Conservation (phyloP, 2,113 vertebrate species). For the Oceanodroma tethys region DNA sequence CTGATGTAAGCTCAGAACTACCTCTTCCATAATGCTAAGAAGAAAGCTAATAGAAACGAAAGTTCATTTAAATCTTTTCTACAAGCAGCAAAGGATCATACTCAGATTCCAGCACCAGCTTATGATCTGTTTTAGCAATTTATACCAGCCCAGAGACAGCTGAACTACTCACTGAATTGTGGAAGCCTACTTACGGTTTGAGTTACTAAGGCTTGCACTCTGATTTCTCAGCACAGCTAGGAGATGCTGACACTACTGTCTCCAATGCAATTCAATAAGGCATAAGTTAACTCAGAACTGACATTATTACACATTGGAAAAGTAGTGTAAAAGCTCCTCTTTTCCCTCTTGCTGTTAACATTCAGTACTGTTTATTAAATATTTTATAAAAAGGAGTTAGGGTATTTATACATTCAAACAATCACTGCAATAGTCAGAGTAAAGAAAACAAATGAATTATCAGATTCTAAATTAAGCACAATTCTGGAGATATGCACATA, state of each 20-base stretch:
- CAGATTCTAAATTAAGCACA: conserved; percentile 55
- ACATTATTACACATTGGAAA: conserved; percentile 55
- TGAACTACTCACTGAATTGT: conserved; percentile 19
- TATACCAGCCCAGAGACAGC: conserved; percentile 29
- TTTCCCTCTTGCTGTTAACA: conserved; percentile 53
- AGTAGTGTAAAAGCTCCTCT: conserved; percentile 75
- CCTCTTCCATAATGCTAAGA: neutral
- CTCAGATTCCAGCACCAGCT: conserved; percentile 29
- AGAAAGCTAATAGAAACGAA: neutral
- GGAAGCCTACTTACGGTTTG: neutral
- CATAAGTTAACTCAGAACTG: conserved; percentile 66
- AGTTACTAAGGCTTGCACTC: conserved; percentile 10
- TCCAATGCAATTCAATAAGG: conserved; percentile 66
- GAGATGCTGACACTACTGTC: conserved; percentile 10
- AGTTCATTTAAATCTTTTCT: neutral
- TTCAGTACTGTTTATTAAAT: conserved; percentile 72
- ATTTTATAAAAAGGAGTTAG: conserved; percentile 70
- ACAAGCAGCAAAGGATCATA: neutral
- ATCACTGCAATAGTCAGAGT: conserved; percentile 43
- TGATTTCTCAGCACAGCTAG: conserved; percentile 22
- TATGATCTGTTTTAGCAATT: conserved; percentile 13
- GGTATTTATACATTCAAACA: conserved; percentile 71
- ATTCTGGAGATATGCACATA: conserved; percentile 23
- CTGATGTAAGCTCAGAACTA: neutral
- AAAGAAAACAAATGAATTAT: conserved; percentile 55